Base-by-base conservation (phyloP, 2,113 vertebrate genomes). In the Percina caprodes region DNA sequence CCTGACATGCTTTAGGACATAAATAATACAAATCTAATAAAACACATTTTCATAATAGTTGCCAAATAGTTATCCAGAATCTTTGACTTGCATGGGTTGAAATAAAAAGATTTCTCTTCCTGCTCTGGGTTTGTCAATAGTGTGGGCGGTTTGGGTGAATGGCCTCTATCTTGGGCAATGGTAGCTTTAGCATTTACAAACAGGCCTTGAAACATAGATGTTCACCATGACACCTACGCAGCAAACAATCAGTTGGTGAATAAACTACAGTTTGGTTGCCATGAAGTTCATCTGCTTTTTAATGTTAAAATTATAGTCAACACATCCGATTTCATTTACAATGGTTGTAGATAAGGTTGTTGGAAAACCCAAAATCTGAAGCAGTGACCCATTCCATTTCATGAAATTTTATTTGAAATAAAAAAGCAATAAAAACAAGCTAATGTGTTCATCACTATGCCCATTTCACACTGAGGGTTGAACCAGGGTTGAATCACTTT, bases 131-230 rank as follows among this genome's bases (percentile, higher is more conserved):
- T 84, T 84, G 77, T 69, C 76, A 51, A 11, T 63, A 16, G 80
- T 79, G 91, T 93, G 88, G 89, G 91, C 74, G 86, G 83, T 65
- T 84, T 80, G 83, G 90, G 86, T 94, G 89, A 94, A 92, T 69
- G 84, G 74, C 90, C 91, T 86, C 66, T 23, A 24, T 90, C 82
- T 91, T 91, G 80, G 58, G 86, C 89, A 93, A 92, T 90, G 83
- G 33, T 80, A 74, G 65, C 59, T 84, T 89, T 74, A 62, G 52
- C 69, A 65, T 81, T 62, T 62, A 82, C 89, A 92, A 88, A 91
- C 78, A 74, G 88, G 69, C 90, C 91, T 93, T 93, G 91, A 86
- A 87, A 91, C 84, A 77, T 18, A 21, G 51, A 89, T 76, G 67
- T 78, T 74, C 56, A 83, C 75, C 42, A 69, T 59, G 39, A 85